These are phyloP conservation scores for Sarcophilus harrisii DNA, from an alignment of 2,797 vertebrate species.

Conservation along the genomic window DNA sequence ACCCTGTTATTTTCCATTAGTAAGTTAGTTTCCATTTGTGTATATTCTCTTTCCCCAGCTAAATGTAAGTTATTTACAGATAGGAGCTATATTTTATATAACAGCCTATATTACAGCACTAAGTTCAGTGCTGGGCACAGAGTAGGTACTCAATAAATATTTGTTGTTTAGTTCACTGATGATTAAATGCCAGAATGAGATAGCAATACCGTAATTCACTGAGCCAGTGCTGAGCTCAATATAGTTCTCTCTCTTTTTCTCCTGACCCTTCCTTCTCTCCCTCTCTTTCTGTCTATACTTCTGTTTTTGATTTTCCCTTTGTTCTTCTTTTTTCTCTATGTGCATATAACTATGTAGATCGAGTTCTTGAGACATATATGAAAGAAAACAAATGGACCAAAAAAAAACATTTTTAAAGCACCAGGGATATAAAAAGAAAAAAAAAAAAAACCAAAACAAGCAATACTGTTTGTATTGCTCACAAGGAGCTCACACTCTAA, in stretches of 20 bases:
- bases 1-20: neutral
- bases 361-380: neutral
- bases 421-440: neutral
- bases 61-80: neutral
- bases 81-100: neutral
- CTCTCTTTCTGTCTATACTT: neutral
- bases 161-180: neutral
- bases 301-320: neutral
- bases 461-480: neutral
- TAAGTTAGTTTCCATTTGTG: neutral
- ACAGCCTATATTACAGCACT: neutral
- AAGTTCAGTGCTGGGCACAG: neutral
- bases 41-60: neutral
- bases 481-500: neutral
- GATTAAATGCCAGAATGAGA: neutral
- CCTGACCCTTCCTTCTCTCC: neutral
- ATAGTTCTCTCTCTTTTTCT: neutral
- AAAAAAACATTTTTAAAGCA: neutral
- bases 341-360: neutral
- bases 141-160: neutral
- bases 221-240: neutral
- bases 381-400: neutral
- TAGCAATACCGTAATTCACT: neutral
- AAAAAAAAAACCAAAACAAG: neutral
- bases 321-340: neutral